These are phyloP conservation scores for Sphaerodactylus townsendi DNA, from an alignment of 2,113 vertebrate species.

Conservation along the genomic window DNA sequence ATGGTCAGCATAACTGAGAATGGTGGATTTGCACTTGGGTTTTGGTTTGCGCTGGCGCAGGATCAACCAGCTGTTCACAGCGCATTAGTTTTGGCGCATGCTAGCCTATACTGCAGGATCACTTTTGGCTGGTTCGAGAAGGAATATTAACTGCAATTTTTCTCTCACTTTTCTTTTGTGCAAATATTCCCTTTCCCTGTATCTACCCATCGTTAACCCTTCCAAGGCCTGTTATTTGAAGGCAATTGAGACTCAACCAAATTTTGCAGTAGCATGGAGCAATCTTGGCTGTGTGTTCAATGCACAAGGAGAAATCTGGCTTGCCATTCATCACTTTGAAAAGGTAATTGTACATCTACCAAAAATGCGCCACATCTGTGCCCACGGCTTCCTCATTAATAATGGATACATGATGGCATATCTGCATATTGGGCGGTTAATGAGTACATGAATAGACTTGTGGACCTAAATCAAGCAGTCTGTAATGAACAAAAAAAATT, in stretches of 20 bases:
- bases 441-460: background rate
- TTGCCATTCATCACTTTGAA: slow-evolving; percentile 99
- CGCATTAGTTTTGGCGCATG: slow-evolving; percentile 91
- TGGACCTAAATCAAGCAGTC: background rate
- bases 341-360: slow-evolving; percentile 77
- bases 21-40: slow-evolving; percentile 88
- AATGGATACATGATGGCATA: no score
- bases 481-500: background rate
- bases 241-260: slow-evolving; percentile 99
- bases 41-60: slow-evolving; percentile 97
- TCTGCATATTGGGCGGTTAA: background rate
- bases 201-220: slow-evolving; percentile 83
- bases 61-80: slow-evolving; percentile 93
- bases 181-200: slow-evolving; percentile 78
- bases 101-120: slow-evolving; percentile 99
- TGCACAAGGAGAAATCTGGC: slow-evolving; percentile 99
- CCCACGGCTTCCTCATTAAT: no score
- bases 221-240: slow-evolving; percentile 99
- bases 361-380: background rate
- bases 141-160: slow-evolving; percentile 89
- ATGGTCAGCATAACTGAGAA: slow-evolving; percentile 85
- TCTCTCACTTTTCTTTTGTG: slow-evolving; percentile 84
- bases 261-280: slow-evolving; percentile 99
- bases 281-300: slow-evolving; percentile 99
- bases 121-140: slow-evolving; percentile 94